These are phyloP conservation scores for Salvelinus sp. DNA, from an alignment of 2,113 vertebrate genomes.

Conservation along the genomic window DNA sequence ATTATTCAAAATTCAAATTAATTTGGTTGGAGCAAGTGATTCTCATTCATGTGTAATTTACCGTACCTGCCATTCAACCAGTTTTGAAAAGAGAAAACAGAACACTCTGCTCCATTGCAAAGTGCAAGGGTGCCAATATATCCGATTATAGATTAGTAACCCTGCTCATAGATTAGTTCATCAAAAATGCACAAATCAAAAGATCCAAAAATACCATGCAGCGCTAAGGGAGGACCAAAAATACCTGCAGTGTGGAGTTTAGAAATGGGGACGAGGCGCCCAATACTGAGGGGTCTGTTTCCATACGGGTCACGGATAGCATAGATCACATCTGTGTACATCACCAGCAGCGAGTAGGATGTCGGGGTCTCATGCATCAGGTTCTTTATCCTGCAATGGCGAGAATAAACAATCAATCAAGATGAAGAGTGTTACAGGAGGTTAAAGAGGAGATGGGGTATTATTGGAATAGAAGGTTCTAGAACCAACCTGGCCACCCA, in stretches of 20 bases:
- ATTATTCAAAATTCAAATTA: too few relatives aligned
- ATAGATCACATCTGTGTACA: conserved; percentile 95
- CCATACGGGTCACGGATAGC: conserved; percentile 95
- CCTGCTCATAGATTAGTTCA: too few relatives aligned
- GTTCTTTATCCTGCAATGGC: conserved; percentile 88
- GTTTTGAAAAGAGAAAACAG: too few relatives aligned
- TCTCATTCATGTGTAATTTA: too few relatives aligned
- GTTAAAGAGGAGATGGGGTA: not conserved
- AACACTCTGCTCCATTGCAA: too few relatives aligned
- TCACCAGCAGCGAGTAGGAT: conserved; percentile 91
- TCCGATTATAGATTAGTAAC: too few relatives aligned
- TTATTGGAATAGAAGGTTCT: not conserved
- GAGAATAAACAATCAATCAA: conserved; percentile 8
- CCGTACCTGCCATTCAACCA: too few relatives aligned
- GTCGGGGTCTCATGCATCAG: conserved; percentile 94
- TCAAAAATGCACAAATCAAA: not conserved
- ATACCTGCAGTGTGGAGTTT: conserved; percentile 78
- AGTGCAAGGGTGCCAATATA: too few relatives aligned
- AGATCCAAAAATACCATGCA: not conserved
- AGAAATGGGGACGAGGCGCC: conserved; percentile 87
- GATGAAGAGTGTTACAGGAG: not conserved
- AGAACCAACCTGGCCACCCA: conserved; percentile 92
- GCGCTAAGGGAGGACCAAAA: not conserved
- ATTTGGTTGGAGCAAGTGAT: too few relatives aligned
- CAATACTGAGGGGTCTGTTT: conserved; percentile 93